A percentile compares a stretch with the other conserved stretches of the same genome.
Conservation (phyloP, 2,888 invertebrate genomes). For the Pseudeuparius sepicola region DNA sequence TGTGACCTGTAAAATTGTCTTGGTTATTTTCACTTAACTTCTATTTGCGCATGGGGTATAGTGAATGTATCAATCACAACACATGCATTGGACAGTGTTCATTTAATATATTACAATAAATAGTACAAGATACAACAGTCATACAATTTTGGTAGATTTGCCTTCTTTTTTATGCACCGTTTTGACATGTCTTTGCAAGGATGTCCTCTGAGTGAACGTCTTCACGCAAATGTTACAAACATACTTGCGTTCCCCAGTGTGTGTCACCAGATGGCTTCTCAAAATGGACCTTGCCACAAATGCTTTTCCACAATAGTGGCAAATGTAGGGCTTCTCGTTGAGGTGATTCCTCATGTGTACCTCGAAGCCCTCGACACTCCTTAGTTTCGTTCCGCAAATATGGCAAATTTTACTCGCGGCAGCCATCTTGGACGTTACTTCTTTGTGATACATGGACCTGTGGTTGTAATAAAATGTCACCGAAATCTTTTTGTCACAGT, state of each 20-base stretch:
- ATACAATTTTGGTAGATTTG: no score
- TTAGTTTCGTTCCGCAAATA: conserved; percentile 22
- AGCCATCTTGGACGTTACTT: no score
- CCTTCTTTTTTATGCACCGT: conserved; percentile 12
- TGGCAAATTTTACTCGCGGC: no score
- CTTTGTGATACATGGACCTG: background rate
- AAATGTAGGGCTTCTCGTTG: conserved; percentile 16
- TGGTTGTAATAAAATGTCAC: background rate
- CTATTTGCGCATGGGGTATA: no score
- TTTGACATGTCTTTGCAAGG: conserved; percentile 29
- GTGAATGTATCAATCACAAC: no score
- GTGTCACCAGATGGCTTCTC: conserved; percentile 38
- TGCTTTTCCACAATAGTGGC: conserved; percentile 18
- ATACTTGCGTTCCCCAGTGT: conserved; percentile 41
- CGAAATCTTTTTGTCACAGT: background rate
- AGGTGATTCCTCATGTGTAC: conserved; percentile 22
- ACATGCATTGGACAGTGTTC: no score
- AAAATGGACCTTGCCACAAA: conserved; percentile 14
- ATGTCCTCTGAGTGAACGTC: conserved; percentile 43
- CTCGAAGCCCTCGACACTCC: conserved; percentile 14
- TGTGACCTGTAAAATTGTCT: no score
- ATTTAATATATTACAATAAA: no score
- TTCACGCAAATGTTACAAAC: conserved; percentile 36
- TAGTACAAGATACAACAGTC: no score
- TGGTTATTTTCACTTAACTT: no score